Evolutionary conservation across 2,797 vertebrate species (phyloP).

Genomic region (Xiphophorus birchmanni): DNA sequence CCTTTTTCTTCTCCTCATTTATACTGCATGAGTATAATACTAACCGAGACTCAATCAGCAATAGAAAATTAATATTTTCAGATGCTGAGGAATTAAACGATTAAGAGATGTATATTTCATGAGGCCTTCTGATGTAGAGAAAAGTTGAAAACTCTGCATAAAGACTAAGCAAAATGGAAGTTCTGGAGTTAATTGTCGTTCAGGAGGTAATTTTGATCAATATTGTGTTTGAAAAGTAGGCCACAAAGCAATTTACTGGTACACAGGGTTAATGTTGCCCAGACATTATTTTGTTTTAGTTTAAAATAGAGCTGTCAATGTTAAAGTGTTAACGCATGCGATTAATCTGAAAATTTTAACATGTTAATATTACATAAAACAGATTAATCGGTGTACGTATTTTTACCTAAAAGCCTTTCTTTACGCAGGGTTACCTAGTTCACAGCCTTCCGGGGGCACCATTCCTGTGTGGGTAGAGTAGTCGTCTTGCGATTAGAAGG

Average conservation of each 20-base stretch:
- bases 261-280: not conserved
- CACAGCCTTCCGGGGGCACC: no score
- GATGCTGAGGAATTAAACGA: slow-evolving; percentile 56
- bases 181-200: slow-evolving; percentile 16
- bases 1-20: slow-evolving; percentile 61
- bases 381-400: no score
- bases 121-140: slow-evolving; percentile 43
- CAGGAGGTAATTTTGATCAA: slow-evolving; percentile 19
- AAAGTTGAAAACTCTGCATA: slow-evolving; percentile 14
- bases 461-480: no score
- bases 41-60: slow-evolving; percentile 55
- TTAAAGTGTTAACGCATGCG: no score
- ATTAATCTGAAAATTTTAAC: no score
- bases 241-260: not conserved
- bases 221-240: slow-evolving; percentile 3
- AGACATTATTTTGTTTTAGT: not conserved
- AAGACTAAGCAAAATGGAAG: slow-evolving; percentile 2
- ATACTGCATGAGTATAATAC: slow-evolving; percentile 67
- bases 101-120: slow-evolving; percentile 68
- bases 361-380: no score
- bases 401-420: no score
- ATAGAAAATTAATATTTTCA: slow-evolving; percentile 59
- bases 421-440: no score
- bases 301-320: no score
- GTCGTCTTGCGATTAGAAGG: no score